A percentile compares a stretch with the other conserved stretches of the same genome.
Evolutionary conservation across 2,113 vertebrate genomes (phyloP).

Genomic region (Platysternon megacephalum): DNA sequence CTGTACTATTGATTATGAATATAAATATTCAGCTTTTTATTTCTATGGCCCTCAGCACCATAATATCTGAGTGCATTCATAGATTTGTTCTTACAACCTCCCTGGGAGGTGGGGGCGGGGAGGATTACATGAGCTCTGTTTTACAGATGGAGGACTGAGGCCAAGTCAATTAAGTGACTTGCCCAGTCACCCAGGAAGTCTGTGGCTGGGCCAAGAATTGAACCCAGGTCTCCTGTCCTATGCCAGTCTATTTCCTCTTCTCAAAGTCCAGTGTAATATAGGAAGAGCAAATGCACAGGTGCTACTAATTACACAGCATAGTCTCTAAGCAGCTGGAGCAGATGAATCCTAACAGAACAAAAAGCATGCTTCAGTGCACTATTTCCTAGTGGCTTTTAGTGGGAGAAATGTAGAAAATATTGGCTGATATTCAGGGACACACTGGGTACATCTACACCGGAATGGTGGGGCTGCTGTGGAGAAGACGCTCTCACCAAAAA

Average conservation of each 20-base stretch:
- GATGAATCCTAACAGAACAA: not conserved
- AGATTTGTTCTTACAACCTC: not conserved
- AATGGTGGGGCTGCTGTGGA: not conserved
- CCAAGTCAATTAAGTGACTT: not conserved
- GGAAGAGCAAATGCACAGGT: not conserved
- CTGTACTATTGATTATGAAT: not conserved
- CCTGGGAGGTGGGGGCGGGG: not conserved
- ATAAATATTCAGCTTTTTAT: not conserved
- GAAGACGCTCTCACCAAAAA: not conserved
- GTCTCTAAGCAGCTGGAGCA: not conserved
- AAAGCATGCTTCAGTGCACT: not conserved
- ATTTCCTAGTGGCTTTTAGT: not conserved
- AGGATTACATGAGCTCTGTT: not conserved
- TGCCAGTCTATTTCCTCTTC: not conserved
- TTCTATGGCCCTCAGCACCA: not conserved
- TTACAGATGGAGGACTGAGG: not conserved
- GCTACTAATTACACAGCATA: not conserved
- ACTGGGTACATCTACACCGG: not conserved
- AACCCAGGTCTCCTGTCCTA: rapidly evolving
- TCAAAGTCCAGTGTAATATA: not conserved
- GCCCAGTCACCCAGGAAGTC: not conserved
- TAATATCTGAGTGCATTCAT: not conserved
- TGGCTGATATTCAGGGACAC: not conserved
- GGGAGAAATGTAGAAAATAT: not conserved
- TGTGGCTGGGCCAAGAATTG: not conserved